phyloP scores from a whole-genome alignment of 2,797 vertebrate genomes.

The Echiichthys vipera region DNA sequence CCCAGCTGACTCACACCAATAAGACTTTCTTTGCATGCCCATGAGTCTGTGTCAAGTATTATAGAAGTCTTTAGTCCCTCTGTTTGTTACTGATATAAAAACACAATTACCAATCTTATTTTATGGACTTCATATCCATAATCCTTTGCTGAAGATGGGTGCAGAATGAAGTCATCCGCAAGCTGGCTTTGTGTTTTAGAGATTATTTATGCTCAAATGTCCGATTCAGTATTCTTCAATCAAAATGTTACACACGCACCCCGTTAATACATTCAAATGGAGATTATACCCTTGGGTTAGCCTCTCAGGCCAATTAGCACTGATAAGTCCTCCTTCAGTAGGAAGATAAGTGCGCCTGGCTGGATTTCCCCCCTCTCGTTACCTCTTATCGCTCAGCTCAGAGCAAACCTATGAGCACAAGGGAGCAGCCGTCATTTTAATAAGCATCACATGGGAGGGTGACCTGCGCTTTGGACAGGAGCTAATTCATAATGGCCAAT shows the following conservation, averaged over 20 bases:
- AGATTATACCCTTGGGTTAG: conserved; percentile 58
- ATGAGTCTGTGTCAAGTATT: background rate
- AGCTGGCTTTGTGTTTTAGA: conserved; percentile 12
- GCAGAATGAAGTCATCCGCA: background rate
- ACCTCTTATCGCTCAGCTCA: conserved; percentile 62
- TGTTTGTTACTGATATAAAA: background rate
- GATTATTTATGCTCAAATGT: conserved; percentile 30
- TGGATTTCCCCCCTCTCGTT: conserved; percentile 60
- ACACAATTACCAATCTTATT: background rate
- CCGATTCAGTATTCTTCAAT: conserved; percentile 1
- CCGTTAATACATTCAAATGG: conserved; percentile 48
- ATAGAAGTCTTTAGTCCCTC: background rate
- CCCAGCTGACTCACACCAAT: background rate
- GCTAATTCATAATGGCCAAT: conserved; percentile 54
- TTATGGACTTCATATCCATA: background rate
- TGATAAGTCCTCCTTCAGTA: conserved; percentile 53
- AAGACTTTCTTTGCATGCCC: background rate
- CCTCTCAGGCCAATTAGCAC: conserved; percentile 67
- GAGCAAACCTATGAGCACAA: conserved; percentile 57
- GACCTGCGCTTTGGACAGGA: conserved; percentile 39
- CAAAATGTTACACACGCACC: too few relatives aligned
- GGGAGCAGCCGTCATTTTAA: conserved; percentile 67
- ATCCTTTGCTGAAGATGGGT: background rate
- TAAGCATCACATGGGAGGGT: conserved; percentile 60
- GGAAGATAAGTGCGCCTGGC: conserved; percentile 35